These are phyloP conservation scores for Sicus ferrugineus DNA, from an alignment of 2,888 invertebrate genomes.

Conservation along the genomic window DNA sequence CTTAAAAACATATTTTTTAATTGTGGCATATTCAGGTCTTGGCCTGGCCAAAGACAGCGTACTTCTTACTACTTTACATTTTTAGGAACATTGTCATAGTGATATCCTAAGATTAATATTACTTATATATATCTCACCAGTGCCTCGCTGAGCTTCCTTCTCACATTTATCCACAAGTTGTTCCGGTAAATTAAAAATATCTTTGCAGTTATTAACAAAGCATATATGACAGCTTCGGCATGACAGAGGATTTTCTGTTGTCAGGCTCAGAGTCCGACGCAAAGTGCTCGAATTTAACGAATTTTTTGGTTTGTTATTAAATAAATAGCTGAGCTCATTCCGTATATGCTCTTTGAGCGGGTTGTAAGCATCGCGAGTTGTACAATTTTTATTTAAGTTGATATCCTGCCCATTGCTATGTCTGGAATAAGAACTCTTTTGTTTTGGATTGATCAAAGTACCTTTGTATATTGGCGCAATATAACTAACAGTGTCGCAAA, in stretches of 20 bases:
- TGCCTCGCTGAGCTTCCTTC: constrained; percentile 18
- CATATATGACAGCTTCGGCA: constrained; percentile 64
- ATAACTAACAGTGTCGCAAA: constrained; percentile 64
- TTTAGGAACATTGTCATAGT: too few species aligned
- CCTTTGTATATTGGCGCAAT: constrained; percentile 65
- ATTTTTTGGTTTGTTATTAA: constrained; percentile 47
- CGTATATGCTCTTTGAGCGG: not conserved
- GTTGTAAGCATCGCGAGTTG: constrained; percentile 41
- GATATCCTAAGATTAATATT: too few species aligned
- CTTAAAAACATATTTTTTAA: too few species aligned
- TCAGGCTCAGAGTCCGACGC: constrained; percentile 62
- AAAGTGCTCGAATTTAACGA: constrained; percentile 47
- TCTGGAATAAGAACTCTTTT: constrained; percentile 34
- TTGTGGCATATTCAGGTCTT: too few species aligned
- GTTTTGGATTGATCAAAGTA: constrained; percentile 51
- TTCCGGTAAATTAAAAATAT: constrained; percentile 61
- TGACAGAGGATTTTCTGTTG: constrained; percentile 61
- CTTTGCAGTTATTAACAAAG: constrained; percentile 63
- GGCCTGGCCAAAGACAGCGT: too few species aligned
- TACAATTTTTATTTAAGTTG: constrained; percentile 42
- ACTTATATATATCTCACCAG: constrained; percentile 43
- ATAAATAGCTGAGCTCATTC: constrained; percentile 10
- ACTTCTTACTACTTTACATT: too few species aligned
- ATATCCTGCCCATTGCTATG: not conserved
- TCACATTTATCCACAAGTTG: constrained; percentile 46